Evolutionary conservation across 2,888 invertebrate species (phyloP).

Genomic region (Epistrophe eligans): DNA sequence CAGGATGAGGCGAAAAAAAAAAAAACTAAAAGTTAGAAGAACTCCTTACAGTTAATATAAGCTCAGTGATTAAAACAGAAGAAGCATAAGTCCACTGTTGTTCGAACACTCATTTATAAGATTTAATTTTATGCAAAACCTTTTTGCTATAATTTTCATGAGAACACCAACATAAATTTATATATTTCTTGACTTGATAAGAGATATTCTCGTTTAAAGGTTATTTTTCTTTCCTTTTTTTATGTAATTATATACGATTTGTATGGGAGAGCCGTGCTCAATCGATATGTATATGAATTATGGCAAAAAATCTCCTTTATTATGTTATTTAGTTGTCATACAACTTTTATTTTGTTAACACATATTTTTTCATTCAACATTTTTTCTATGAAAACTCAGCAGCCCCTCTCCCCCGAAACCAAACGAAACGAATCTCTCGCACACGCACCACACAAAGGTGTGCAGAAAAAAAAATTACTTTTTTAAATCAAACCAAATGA

Average conservation of each 20-base stretch:
- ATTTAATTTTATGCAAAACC: background rate
- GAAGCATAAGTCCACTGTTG: background rate
- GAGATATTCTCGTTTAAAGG: background rate
- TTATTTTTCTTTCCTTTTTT: constrained; percentile 45
- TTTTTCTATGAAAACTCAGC: constrained; percentile 43
- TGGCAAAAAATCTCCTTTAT: constrained; percentile 47
- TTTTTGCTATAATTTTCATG: background rate
- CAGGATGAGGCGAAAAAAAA: background rate
- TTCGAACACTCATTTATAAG: background rate
- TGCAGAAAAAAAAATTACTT: constrained; percentile 50
- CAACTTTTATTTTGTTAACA: constrained; percentile 68
- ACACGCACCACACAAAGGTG: constrained; percentile 33
- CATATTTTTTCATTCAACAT: constrained; percentile 69
- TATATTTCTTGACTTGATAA: background rate
- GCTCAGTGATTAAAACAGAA: background rate
- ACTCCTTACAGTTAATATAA: background rate
- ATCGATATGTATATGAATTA: constrained; percentile 66
- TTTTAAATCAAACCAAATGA: constrained; percentile 6
- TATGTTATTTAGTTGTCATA: constrained; percentile 66
- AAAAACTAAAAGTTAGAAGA: background rate
- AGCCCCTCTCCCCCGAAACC: constrained; percentile 38
- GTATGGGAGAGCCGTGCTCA: constrained; percentile 42
- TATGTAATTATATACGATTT: constrained; percentile 61
- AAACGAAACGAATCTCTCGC: background rate
- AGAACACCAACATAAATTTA: background rate